These are phyloP conservation scores for Steinernema khuongi DNA, from an alignment of 1,140 invertebrate species.

Conservation along the genomic window DNA sequence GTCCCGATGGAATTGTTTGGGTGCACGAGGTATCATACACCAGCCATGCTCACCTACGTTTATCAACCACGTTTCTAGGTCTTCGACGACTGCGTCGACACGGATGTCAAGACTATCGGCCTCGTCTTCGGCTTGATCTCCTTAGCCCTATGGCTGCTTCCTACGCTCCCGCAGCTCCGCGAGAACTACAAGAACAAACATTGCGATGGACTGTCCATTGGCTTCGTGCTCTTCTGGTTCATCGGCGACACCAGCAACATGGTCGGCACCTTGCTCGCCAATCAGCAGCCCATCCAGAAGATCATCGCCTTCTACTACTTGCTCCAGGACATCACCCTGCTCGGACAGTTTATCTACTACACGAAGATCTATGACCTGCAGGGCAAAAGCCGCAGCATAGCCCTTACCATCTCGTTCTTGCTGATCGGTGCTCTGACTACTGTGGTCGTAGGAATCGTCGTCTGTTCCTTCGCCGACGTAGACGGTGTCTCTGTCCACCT, in stretches of 20 bases:
- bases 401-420: no score
- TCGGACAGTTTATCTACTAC: slow-evolving; percentile 52
- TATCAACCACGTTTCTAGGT: no score
- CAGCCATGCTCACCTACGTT: no score
- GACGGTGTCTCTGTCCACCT: no score
- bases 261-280: slow-evolving; percentile 53
- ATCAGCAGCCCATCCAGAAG: slow-evolving; percentile 57
- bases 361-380: slow-evolving; percentile 51
- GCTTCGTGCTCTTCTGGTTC: slow-evolving; percentile 39
- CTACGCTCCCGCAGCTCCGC: slow-evolving; percentile 33
- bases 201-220: slow-evolving; percentile 31
- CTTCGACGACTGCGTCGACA: slow-evolving; percentile 37
- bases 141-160: slow-evolving; percentile 32
- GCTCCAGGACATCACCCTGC: slow-evolving; percentile 50
- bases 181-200: slow-evolving; percentile 36
- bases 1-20: slow-evolving; percentile 34
- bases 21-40: no score
- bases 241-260: slow-evolving; percentile 56
- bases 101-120: slow-evolving; percentile 33
- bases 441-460: no score
- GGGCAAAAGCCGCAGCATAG: no score
- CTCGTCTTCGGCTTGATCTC: slow-evolving; percentile 37
- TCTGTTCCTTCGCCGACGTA: no score
- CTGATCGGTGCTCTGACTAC: no score
- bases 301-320: slow-evolving; percentile 58